phyloP scores from a whole-genome alignment of 2,113 vertebrate genomes.

The Tympanuchus pallidicinctus region DNA sequence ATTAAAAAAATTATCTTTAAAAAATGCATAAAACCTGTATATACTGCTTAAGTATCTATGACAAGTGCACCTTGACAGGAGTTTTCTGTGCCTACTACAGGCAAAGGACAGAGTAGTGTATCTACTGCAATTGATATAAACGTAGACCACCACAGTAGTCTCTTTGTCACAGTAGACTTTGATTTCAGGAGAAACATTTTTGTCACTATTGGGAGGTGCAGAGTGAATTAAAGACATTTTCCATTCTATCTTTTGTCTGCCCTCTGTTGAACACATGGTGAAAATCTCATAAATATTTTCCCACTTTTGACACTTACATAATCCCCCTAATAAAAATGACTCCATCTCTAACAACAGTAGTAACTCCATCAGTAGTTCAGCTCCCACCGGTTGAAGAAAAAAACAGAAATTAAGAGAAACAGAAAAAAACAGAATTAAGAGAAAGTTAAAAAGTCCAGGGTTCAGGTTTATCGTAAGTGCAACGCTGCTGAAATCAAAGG shows the following conservation, averaged over 20 bases:
- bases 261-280: not conserved
- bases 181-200: not conserved
- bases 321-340: not conserved
- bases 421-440: not conserved
- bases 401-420: too few relatives aligned
- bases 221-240: not conserved
- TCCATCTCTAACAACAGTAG: not conserved
- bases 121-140: not conserved
- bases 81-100: not conserved
- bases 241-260: not conserved
- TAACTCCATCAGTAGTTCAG: not conserved
- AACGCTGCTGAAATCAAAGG: not conserved
- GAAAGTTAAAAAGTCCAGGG: not conserved
- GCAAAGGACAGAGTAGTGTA: not conserved
- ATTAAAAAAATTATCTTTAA: slow-evolving; percentile 13
- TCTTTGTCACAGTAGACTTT: too few relatives aligned
- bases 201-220: not conserved
- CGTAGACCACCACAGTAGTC: not conserved
- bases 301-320: not conserved
- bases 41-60: not conserved
- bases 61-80: not conserved
- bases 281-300: not conserved
- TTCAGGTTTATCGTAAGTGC: not conserved
- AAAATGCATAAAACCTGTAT: not conserved
- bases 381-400: not conserved